Evolutionary conservation across 2,113 vertebrate species (phyloP).

Genomic region (Nannobrachium achirus): DNA sequence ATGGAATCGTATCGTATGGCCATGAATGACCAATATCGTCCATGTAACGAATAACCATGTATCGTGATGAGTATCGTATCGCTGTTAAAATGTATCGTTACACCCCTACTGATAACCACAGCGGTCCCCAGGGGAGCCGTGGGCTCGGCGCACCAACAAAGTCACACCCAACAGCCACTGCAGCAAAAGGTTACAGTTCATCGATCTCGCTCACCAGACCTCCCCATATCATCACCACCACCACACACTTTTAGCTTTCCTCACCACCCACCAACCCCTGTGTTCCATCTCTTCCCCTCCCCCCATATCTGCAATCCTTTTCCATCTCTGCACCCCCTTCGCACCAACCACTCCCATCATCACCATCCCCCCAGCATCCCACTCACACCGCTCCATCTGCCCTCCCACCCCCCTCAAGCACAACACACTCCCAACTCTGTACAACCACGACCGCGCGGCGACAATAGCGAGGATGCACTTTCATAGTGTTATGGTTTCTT

Average conservation of each 20-base stretch:
- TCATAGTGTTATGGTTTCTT: constrained; percentile 10
- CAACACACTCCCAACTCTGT: background rate
- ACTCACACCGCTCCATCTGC: background rate
- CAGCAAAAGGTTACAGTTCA: constrained; percentile 55
- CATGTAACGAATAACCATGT: too few species aligned
- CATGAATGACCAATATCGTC: too few species aligned
- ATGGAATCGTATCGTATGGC: too few species aligned
- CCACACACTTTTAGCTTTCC: constrained; percentile 33
- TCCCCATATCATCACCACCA: constrained; percentile 31
- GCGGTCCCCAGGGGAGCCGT: background rate
- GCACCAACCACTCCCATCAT: constrained; percentile 66
- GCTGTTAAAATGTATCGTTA: too few species aligned
- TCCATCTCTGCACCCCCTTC: constrained; percentile 52
- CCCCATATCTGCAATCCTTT: constrained; percentile 59
- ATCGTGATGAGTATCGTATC: too few species aligned
- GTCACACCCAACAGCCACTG: constrained; percentile 56
- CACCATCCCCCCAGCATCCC: constrained; percentile 38
- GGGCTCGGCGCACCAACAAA: constrained; percentile 2
- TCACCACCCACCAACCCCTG: constrained; percentile 37
- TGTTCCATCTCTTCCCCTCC: constrained; percentile 8
- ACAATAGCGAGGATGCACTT: constrained; percentile 8
- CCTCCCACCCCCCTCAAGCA: background rate
- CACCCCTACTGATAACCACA: constrained; percentile 23
- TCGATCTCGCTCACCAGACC: constrained; percentile 31
- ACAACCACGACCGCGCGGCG: background rate